phyloP scores from a whole-genome alignment of 2,113 vertebrate genomes.

The Himantopus leucocephalus region DNA sequence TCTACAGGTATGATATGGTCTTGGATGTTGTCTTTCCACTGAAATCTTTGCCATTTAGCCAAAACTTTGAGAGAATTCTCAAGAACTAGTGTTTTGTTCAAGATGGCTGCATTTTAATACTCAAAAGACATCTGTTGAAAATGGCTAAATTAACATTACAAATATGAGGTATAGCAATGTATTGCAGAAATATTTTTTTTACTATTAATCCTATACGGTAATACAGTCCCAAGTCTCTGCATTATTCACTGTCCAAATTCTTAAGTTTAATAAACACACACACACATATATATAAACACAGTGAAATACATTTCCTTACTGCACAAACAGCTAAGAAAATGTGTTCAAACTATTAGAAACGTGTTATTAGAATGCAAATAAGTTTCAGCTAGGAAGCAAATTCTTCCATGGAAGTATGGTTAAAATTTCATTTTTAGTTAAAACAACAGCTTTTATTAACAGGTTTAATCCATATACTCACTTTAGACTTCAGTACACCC shows the following conservation, averaged over 20 bases:
- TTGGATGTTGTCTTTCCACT: not conserved
- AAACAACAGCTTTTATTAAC: not conserved
- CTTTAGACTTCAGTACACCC: slow-evolving; percentile 74
- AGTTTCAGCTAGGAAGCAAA: not conserved
- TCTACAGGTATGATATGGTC: not conserved
- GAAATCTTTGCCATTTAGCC: not conserved
- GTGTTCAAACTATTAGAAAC: not conserved
- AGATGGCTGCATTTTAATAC: not conserved
- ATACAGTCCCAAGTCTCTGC: not conserved
- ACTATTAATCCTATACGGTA: not conserved
- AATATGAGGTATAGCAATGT: not conserved
- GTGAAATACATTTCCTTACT: not conserved
- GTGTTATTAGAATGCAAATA: not conserved
- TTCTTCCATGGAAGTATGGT: not conserved
- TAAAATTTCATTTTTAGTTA: not conserved
- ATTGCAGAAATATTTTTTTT: not conserved
- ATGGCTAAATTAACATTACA: not conserved
- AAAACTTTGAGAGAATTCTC: not conserved
- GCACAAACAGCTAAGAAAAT: not conserved
- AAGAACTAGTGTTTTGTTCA: not conserved
- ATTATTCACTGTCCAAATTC: not conserved
- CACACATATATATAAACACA: not conserved
- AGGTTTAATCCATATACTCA: slow-evolving; percentile 34
- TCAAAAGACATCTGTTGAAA: not conserved
- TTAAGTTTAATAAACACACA: not conserved